Evolutionary conservation across 2,888 invertebrate species (phyloP), one percentile per base, ranked within the genome.

Genomic region (Platycheirus rosarum): DNA sequence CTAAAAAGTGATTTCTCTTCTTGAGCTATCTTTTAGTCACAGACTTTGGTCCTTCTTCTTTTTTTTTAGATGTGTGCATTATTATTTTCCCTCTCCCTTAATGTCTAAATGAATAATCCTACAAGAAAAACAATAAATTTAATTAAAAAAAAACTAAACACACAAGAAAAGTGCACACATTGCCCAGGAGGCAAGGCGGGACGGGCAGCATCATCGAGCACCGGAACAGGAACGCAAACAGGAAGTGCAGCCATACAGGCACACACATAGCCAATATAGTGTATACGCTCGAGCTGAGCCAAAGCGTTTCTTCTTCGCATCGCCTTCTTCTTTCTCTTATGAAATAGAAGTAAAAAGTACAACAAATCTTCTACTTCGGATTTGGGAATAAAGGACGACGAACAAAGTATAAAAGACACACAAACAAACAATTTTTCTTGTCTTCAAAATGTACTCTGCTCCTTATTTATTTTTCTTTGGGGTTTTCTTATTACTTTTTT

Each of bases 191-290:
- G 8, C 29, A 26, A 26, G 26, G 6, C 29, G 5, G 5, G 6
- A 13, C 7, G 1, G 48, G 8, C 8, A 57, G 40, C 23, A 40
- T 57, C 57, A 11, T 18, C 57, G 53, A 62, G 60, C 42, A 79
- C 79, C 74, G 79, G 79, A 65, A 79, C 62, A 65, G 26, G 35
- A 75, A 79, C 18, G 73, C 79, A 74, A 74, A 57, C 79, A 79
- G 79, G 79, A 79, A 79, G 74, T 74, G 73, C 73, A 77, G 42
- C 57, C 63, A 77, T 65, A 70, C 65, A 71, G 9, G 35, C 16
- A 9, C 42, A 44, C 42, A 60, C 42, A 68, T 49, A 65, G 65
- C 49, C 57, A 68, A 62, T 62, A 73, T 42, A 62, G 66, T 60
- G 26, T 40, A 32, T 18, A 13, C 20, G 23, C 26, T 55, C 37